Evolutionary conservation across 2,888 invertebrate genomes (phyloP).

Genomic region (Diarsia mendica): DNA sequence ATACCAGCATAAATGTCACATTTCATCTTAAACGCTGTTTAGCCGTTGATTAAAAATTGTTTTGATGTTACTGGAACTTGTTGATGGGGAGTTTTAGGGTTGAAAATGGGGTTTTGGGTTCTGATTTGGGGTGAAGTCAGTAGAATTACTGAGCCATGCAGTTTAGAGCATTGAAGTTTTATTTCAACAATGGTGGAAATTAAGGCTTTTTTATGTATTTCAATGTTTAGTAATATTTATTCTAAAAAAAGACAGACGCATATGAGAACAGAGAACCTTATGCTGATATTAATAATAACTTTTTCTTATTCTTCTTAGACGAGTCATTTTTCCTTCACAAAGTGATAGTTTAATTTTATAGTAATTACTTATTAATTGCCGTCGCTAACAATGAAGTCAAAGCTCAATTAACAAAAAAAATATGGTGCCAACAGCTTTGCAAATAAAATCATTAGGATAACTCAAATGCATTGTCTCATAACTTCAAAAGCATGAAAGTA

Average conservation of each 20-base stretch:
- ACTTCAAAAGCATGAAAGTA: not conserved
- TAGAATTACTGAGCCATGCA: not conserved
- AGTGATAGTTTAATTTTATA: not conserved
- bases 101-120: not conserved
- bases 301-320: not conserved
- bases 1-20: slow-evolving; percentile 53
- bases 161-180: not conserved
- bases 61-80: not conserved
- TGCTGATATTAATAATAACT: too few species aligned
- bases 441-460: not conserved
- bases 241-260: too few species aligned
- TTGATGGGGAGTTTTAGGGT: not conserved
- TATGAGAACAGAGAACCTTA: too few species aligned
- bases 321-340: not conserved
- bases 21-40: slow-evolving; percentile 50
- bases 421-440: not conserved
- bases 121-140: not conserved
- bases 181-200: not conserved
- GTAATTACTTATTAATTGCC: not conserved
- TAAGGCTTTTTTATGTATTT: not conserved
- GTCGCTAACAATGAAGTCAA: not conserved
- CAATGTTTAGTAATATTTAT: too few species aligned
- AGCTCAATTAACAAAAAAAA: not conserved
- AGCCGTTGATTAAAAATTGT: slow-evolving; percentile 61
- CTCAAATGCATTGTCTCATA: not conserved